Conservation (phyloP, 2,888 invertebrate genomes). For the Shargacucullia verbasci region DNA sequence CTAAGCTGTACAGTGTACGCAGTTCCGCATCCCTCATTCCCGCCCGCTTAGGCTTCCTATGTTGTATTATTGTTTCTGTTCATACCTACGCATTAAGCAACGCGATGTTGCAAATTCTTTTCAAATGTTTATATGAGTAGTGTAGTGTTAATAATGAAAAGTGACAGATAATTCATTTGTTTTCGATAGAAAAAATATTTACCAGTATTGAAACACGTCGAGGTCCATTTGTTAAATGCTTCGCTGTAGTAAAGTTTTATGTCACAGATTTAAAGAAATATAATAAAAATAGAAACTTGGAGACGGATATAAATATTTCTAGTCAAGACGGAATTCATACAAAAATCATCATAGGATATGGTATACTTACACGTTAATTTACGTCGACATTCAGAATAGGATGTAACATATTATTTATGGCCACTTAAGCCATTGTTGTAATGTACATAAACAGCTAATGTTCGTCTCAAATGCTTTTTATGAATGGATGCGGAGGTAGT, state of each 20-base stretch:
- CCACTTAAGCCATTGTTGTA: slow-evolving; percentile 42
- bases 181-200: too few relatives aligned
- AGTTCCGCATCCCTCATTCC: slow-evolving; percentile 33
- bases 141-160: slow-evolving; percentile 3
- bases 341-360: slow-evolving; percentile 1
- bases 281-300: too few relatives aligned
- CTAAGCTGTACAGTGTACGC: slow-evolving; percentile 46
- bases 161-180: too few relatives aligned
- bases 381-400: slow-evolving; percentile 18
- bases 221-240: too few relatives aligned
- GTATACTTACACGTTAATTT: slow-evolving; percentile 14
- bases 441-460: slow-evolving; percentile 36
- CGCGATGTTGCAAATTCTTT: neutral
- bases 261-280: too few relatives aligned
- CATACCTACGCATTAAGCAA: slow-evolving; percentile 7
- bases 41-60: slow-evolving; percentile 16
- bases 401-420: slow-evolving; percentile 45
- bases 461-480: slow-evolving; percentile 49
- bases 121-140: neutral
- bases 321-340: too few relatives aligned
- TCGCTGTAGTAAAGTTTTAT: too few relatives aligned
- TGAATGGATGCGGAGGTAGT: slow-evolving; percentile 57
- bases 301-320: too few relatives aligned
- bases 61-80: slow-evolving; percentile 33
- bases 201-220: too few relatives aligned